Base-by-base conservation (phyloP, 1,140 invertebrate genomes). In the Diploscapter pachys region DNA sequence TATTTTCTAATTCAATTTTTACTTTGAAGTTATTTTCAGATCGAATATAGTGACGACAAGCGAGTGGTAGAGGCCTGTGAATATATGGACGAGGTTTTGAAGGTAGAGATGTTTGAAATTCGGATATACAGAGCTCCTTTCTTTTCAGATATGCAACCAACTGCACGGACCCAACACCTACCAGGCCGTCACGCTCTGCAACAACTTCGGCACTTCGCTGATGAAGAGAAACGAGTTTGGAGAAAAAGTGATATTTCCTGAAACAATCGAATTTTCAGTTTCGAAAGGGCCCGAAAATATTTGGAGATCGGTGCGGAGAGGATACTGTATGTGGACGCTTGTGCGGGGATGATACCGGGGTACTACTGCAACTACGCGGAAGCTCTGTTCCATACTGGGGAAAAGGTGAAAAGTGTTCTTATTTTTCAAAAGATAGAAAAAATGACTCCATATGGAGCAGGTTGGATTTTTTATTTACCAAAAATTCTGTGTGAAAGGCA, bases 281-380 rank as follows among this genome's bases (percentile, higher is more conserved):
- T 81, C 63, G 77, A 81, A 71, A 54, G 76, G 55, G 83, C 83
- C 3, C 53, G 54, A 6, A 85, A 85, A 48, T 85, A 85, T 75
- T 71, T 85, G 5, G 57, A 71, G 9, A 63, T 82, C n/a, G 83
- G 80, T 54, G 73, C 84, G 53, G 76, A 81, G 50, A 63, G 82
- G 13, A 79, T 83, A n/a, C 9, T 84, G 11, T 59, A 81, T 61
- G 68, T 80, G 5, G 59, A 79, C 11, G 80, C 80, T 52, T 82
- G 67, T 69, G 80, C 74, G 49, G 52, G 55, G 3, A 57, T 77
- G 62, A 51, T 80, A 2, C 75, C 77, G 3, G 68, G 68, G 52
- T 74, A 79, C 55, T 86, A 86, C 63, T 86, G 84, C 65, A 82
- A 82, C 48, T 85, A 86, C 72, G 83, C 83, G 0, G 83, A 85